Percentiles rank a stretch among this genome's conserved stretches.
Conservation (phyloP, 1,140 invertebrate genomes). For the Penaeus chinensis region DNA sequence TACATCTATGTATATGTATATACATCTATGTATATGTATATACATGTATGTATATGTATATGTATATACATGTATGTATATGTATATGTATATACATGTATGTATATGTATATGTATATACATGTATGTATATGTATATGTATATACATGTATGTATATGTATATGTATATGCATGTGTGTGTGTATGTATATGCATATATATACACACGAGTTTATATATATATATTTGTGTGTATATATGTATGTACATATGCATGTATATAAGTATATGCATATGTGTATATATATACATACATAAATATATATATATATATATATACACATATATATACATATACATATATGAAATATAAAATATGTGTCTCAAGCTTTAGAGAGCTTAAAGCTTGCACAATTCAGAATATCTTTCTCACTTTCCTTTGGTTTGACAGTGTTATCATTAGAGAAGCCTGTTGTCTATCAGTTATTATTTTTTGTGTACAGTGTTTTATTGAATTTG, state of each 20-base stretch:
- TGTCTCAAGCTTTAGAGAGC: no score
- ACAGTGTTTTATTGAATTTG: no score
- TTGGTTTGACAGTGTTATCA: no score
- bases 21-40: background rate
- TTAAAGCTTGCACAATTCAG: no score
- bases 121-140: constrained; percentile 23
- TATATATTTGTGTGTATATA: constrained; percentile 40
- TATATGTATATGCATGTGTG: background rate
- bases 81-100: constrained; percentile 18
- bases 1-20: constrained; percentile 12
- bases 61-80: constrained; percentile 25
- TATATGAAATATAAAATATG: no score
- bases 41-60: background rate
- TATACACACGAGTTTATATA: constrained; percentile 42
- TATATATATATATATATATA: no score
- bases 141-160: constrained; percentile 20
- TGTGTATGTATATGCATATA: constrained; percentile 41
- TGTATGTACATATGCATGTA: constrained; percentile 17
- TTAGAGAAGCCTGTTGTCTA: no score
- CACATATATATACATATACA: no score
- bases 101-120: constrained; percentile 6
- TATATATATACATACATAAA: no score
- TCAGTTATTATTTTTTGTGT: no score
- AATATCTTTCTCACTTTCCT: no score
- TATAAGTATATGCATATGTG: background rate